These are phyloP conservation scores for Rousettus madagascariensis DNA, from an alignment of 2,797 vertebrate genomes.

Conservation along the genomic window DNA sequence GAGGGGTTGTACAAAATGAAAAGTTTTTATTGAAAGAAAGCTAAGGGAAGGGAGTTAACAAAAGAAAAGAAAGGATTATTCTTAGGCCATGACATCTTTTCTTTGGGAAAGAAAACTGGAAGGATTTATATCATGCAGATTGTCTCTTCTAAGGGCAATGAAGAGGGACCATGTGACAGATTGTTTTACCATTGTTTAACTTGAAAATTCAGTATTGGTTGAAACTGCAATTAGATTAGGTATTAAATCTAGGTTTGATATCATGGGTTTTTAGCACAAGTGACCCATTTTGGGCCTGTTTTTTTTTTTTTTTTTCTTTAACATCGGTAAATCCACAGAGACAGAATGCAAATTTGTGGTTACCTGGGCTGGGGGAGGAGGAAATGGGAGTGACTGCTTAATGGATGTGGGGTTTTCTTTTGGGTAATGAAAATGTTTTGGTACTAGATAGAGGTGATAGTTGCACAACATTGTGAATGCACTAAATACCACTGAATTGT, in stretches of 20 bases:
- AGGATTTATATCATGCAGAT: background rate
- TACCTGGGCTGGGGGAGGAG: background rate
- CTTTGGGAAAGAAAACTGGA: background rate
- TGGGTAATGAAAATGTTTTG: slow-evolving; percentile 47
- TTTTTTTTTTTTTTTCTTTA: background rate
- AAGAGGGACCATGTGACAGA: background rate
- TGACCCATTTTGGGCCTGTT: background rate
- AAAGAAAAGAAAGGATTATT: background rate
- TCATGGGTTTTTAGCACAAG: background rate
- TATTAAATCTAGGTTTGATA: background rate
- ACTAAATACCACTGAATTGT: background rate
- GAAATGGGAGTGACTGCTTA: background rate
- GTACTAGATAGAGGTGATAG: background rate
- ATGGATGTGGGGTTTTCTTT: background rate
- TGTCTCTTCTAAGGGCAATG: background rate
- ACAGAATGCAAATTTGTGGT: slow-evolving; percentile 35
- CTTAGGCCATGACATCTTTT: background rate
- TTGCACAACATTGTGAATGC: background rate
- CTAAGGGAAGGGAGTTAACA: background rate
- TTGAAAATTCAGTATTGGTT: background rate
- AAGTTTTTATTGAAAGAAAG: background rate
- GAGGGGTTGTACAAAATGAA: background rate
- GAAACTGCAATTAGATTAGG: background rate
- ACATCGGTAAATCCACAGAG: background rate
- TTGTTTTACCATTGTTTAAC: background rate